A percentile compares a stretch with the other conserved stretches of the same genome.
phyloP scores from a whole-genome alignment of 92 coral and sea anemone genomes.

The Heliopora coerulea region DNA sequence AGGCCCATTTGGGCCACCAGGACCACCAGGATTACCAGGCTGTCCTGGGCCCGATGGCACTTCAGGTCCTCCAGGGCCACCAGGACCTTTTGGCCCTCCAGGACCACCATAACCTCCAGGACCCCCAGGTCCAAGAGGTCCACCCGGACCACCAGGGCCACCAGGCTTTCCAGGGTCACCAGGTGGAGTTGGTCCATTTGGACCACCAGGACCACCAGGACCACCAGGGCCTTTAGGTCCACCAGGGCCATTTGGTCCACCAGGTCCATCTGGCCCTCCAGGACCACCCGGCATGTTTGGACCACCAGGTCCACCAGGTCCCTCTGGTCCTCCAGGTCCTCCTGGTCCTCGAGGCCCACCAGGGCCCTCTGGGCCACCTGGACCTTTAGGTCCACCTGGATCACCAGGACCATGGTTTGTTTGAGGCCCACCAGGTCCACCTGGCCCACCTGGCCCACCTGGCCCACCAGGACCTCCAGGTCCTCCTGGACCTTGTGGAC shows the following conservation, averaged over 20 bases:
- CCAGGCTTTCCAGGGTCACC: background rate
- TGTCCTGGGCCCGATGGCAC: conserved; percentile 82
- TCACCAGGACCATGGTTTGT: conserved; percentile 43
- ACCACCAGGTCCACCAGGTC: conserved; percentile 52
- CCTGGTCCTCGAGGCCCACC: conserved; percentile 55
- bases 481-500: conserved; percentile 60
- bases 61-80: conserved; percentile 55
- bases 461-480: conserved; percentile 58
- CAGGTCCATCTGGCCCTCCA: conserved; percentile 77
- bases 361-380: conserved; percentile 35
- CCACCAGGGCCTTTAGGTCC: conserved; percentile 73
- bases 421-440: conserved; percentile 73
- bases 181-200: background rate
- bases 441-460: conserved; percentile 47
- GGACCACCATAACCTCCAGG: conserved; percentile 57
- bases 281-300: conserved; percentile 80
- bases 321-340: conserved; percentile 60
- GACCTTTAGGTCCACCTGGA: conserved; percentile 23
- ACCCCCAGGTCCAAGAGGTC: conserved; percentile 10
- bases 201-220: conserved; percentile 1
- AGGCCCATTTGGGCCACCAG: conserved; percentile 43
- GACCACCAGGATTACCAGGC: conserved; percentile 87
- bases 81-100: conserved; percentile 60
- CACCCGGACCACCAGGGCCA: conserved; percentile 5
- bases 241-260: conserved; percentile 91